Evolutionary conservation across 2,888 invertebrate genomes (phyloP).

Genomic region (Drosophila neonasuta): DNA sequence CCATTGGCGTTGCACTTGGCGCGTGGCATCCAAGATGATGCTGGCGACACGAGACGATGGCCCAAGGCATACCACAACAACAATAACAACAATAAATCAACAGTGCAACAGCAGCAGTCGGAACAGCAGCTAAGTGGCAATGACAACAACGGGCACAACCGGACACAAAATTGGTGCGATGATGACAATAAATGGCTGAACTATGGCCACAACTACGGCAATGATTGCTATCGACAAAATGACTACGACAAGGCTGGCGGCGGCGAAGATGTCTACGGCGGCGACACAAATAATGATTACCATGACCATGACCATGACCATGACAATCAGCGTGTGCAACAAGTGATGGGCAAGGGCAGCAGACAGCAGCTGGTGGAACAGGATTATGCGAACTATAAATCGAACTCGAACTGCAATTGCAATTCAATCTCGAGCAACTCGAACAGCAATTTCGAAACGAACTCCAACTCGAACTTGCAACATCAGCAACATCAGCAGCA

Average conservation of each 20-base stretch:
- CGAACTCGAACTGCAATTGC: background rate
- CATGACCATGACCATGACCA: background rate
- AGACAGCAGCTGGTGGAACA: background rate
- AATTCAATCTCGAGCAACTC: background rate
- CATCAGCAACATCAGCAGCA: background rate
- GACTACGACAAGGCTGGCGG: conserved; percentile 4
- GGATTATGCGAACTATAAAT: background rate
- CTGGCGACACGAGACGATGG: conserved; percentile 30
- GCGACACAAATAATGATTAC: background rate
- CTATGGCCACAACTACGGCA: background rate
- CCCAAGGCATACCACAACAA: background rate
- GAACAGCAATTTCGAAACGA: background rate
- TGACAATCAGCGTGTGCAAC: conserved; percentile 5
- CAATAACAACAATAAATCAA: background rate
- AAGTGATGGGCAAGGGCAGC: conserved; percentile 26
- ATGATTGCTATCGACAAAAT: background rate
- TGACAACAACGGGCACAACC: background rate
- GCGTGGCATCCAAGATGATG: conserved; percentile 19
- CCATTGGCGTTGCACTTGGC: conserved; percentile 19
- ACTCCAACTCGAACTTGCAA: background rate
- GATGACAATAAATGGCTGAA: conserved; percentile 3
- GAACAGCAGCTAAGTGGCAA: background rate
- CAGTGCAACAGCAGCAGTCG: background rate
- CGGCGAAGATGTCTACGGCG: conserved; percentile 14
- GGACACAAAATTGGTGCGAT: background rate